Base-by-base conservation (phyloP, 2,113 vertebrate genomes). In the Trogon surrucura region DNA sequence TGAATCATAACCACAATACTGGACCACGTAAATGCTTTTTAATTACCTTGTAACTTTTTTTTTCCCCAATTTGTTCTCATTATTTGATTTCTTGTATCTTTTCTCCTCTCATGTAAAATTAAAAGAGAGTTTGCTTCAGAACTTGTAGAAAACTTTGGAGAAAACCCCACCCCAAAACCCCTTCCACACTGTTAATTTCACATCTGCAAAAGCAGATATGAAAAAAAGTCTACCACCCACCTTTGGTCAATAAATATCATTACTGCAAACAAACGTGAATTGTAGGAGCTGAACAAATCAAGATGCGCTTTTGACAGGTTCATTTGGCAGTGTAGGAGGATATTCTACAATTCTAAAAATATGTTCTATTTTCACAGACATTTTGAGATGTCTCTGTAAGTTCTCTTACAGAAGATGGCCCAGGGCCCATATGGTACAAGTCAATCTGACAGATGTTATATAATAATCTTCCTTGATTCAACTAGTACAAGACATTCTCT, bases 271-370 rank as follows among this genome's bases (percentile, higher is more conserved):
- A 97, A 96, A 91, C 81, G 69, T 87, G 81, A 97, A 91, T 90
- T 92, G 89, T 85, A 95, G 88, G 56, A 93, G 81, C 90, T 95
- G 94, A 96, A 94, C 75, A 94, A 97, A 97, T 85, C 95, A 97
- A 94, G 97, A 96, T 97, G 96, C n/a, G 95, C 96, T 97, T 97
- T 97, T 97, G 97, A 97, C 97, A 97, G 97, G 93, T 96, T 97
- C 92, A 70, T 96, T 97, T 96, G 82, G 93, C 89, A 93, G 95
- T 94, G 97, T 97, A 91, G 97, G 96, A 97, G 94, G 95, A 95
- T 93, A 97, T 97, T 97, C 93, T 96, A 95, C 95, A 93, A 96
- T 95, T 97, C 97, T 97, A 97, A 97, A 97, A 94, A 97, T 97
- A 94, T 8, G 8, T 87, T 95, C 79, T 94, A 95, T 97, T 97